Evolutionary conservation across 2,113 vertebrate genomes (phyloP).

Genomic region (Calypte anna): DNA sequence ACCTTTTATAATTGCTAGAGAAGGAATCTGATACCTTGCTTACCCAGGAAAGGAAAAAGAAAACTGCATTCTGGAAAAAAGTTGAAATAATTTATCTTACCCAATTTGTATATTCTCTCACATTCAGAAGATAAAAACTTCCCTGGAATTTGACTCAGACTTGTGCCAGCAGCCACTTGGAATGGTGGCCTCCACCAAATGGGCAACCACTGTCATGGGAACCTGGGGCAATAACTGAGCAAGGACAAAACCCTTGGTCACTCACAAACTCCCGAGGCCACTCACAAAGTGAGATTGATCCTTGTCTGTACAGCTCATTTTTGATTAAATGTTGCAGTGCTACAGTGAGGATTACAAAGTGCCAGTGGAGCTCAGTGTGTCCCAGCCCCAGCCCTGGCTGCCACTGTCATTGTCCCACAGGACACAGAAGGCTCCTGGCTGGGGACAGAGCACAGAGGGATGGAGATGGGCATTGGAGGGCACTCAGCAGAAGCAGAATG

Average conservation of each 20-base stretch:
- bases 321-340: background rate
- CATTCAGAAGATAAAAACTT: background rate
- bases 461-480: fast-evolving
- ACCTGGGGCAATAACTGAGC: background rate
- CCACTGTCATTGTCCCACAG: background rate
- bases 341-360: background rate
- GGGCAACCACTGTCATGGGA: background rate
- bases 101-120: background rate
- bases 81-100: background rate
- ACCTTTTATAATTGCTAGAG: background rate
- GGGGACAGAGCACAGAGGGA: background rate
- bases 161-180: background rate
- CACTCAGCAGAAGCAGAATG: background rate
- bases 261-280: background rate
- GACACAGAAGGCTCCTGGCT: background rate
- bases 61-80: background rate
- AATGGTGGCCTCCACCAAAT: background rate
- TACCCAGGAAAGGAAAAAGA: background rate
- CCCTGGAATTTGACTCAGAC: background rate
- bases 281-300: background rate
- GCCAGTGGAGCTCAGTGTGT: background rate
- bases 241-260: background rate
- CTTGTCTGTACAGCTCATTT: background rate
- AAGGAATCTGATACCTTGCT: background rate
- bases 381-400: fast-evolving